Percentiles rank a stretch among this genome's conserved stretches.
Conservation (phyloP, 2,797 vertebrate species). For the Halcyon badia region DNA sequence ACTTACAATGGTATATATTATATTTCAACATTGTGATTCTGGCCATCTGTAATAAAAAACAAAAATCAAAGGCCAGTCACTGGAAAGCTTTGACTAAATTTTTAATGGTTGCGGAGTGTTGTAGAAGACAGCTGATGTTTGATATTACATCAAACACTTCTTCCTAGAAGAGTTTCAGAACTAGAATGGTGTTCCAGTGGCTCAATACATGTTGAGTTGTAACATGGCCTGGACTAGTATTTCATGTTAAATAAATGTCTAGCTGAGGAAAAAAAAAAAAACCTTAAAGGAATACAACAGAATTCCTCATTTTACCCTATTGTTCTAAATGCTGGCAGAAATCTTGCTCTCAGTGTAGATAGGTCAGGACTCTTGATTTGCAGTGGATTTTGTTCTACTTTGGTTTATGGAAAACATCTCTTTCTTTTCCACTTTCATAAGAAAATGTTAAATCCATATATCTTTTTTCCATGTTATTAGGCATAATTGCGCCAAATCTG, state of each 20-base stretch:
- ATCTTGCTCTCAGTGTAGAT: neutral
- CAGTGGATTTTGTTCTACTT: neutral
- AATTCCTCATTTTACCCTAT: neutral
- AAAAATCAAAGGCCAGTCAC: neutral
- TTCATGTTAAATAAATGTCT: neutral
- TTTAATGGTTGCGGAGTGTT: neutral
- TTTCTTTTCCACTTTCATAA: neutral
- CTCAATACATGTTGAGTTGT: neutral
- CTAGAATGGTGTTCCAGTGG: neutral
- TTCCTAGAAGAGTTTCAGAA: neutral
- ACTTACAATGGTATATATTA: neutral
- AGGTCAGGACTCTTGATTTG: neutral
- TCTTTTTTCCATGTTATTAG: neutral
- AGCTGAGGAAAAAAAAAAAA: neutral
- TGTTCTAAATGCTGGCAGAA: neutral
- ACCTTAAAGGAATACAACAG: neutral
- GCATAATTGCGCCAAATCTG: neutral
- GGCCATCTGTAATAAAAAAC: neutral
- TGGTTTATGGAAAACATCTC: neutral
- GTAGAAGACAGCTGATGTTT: neutral
- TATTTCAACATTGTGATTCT: neutral
- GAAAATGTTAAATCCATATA: neutral
- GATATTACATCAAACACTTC: neutral
- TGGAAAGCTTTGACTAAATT: neutral
- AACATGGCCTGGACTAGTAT: neutral